Evolutionary conservation across 2,888 invertebrate genomes (phyloP).

Genomic region (Neoscelio sp.): DNA sequence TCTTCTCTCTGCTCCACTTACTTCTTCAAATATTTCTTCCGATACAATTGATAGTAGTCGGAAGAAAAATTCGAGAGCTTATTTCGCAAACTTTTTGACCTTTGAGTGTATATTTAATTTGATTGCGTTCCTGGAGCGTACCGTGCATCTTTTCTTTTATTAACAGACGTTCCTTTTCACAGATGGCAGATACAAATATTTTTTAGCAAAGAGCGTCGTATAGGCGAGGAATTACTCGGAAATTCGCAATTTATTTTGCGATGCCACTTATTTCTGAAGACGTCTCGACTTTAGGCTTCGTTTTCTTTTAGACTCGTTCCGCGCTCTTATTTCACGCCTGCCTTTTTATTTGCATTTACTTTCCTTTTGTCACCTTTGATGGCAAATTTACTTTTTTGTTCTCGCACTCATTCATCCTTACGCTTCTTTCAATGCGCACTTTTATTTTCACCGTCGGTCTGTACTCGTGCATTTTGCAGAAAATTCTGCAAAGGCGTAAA

Average conservation of each 20-base stretch:
- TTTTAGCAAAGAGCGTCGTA: background rate
- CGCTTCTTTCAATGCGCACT: conserved; percentile 12
- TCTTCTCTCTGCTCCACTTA: conserved; percentile 56
- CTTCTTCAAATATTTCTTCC: conserved; percentile 61
- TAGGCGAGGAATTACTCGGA: conserved; percentile 10
- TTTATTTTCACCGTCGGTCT: conserved; percentile 30
- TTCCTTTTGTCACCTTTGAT: conserved; percentile 49
- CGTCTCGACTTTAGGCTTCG: conserved; percentile 40
- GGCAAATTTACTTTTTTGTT: conserved; percentile 41
- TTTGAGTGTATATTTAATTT: conserved; percentile 54
- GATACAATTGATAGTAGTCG: conserved; percentile 60
- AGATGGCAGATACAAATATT: background rate
- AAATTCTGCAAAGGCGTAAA: background rate
- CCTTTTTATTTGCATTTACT: conserved; percentile 49
- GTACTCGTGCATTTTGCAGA: conserved; percentile 14
- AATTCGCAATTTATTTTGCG: conserved; percentile 44
- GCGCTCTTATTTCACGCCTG: conserved; percentile 26
- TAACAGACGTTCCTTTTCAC: background rate
- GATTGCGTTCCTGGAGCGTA: conserved; percentile 35
- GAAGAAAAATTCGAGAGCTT: conserved; percentile 56
- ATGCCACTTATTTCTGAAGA: conserved; percentile 33
- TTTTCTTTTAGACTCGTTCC: conserved; percentile 34
- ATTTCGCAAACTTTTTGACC: conserved; percentile 58
- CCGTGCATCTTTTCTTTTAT: conserved; percentile 7
- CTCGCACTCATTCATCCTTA: background rate